phyloP scores from a whole-genome alignment of 2,888 invertebrate species.

The Archaeoteleia sp. region DNA sequence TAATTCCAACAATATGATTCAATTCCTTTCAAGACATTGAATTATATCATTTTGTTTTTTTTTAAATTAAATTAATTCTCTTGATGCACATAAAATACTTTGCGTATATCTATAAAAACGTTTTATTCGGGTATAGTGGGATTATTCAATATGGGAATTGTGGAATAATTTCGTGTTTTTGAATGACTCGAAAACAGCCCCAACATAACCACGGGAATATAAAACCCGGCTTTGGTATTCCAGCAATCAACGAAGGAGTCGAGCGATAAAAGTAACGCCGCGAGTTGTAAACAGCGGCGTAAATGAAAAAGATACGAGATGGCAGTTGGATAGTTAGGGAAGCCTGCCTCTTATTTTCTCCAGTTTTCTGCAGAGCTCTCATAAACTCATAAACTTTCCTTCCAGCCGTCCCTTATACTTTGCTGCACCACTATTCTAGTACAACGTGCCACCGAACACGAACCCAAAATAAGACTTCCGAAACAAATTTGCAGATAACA shows the following conservation, averaged over 20 bases:
- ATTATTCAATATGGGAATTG: constrained; percentile 14
- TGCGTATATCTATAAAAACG: no score
- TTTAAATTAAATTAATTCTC: no score
- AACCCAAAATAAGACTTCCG: constrained; percentile 37
- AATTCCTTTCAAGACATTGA: no score
- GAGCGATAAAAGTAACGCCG: constrained; percentile 60
- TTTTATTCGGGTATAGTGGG: constrained; percentile 9
- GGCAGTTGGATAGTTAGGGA: constrained; percentile 64
- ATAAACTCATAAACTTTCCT: constrained; percentile 65
- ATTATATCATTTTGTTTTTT: no score
- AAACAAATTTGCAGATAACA: constrained; percentile 33
- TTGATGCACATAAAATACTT: no score
- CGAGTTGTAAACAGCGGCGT: constrained; percentile 65
- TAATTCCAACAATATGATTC: no score
- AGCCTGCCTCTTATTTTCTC: constrained; percentile 60
- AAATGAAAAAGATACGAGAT: constrained; percentile 67
- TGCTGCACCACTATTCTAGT: constrained; percentile 27
- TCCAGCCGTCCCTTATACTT: constrained; percentile 32
- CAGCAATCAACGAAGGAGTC: constrained; percentile 37
- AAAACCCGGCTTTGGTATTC: constrained; percentile 23
- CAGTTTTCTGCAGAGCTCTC: constrained; percentile 53
- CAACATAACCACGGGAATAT: constrained; percentile 28
- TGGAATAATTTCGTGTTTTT: constrained; percentile 28
- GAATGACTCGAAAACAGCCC: constrained; percentile 26
- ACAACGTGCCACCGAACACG: constrained; percentile 24